These are phyloP conservation scores for Drosophila ironensis DNA, from an alignment of 1,140 invertebrate genomes.

Conservation along the genomic window DNA sequence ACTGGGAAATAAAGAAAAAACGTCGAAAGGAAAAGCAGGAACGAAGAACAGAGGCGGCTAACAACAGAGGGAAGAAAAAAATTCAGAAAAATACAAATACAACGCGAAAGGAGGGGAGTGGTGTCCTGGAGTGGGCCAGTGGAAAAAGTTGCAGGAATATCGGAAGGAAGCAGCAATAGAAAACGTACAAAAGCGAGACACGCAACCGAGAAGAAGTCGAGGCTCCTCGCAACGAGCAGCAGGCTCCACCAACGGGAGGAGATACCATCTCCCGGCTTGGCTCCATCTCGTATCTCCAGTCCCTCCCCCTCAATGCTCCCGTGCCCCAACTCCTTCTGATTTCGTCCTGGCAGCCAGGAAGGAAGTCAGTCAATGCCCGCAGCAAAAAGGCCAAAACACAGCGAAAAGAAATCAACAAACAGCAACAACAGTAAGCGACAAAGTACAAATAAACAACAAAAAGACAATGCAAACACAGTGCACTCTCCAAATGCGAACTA, in stretches of 20 bases:
- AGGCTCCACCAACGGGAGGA: slow-evolving; percentile 31
- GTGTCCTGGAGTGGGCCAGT: background rate
- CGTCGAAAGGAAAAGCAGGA: slow-evolving; percentile 38
- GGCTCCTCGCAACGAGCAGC: slow-evolving; percentile 2
- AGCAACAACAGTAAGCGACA: slow-evolving; percentile 63
- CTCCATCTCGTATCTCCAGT: slow-evolving; percentile 4
- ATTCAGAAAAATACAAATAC: slow-evolving; percentile 45
- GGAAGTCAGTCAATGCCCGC: slow-evolving; percentile 77
- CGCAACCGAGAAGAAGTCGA: slow-evolving; percentile 36
- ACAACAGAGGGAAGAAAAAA: slow-evolving; percentile 18
- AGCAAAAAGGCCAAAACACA: slow-evolving; percentile 49
- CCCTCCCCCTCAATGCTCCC: background rate
- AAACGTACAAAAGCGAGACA: slow-evolving; percentile 68
- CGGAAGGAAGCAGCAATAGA: slow-evolving; percentile 72
- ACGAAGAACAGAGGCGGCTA: slow-evolving; percentile 21
- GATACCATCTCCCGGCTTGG: slow-evolving; percentile 20
- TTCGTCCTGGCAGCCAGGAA: slow-evolving; percentile 43
- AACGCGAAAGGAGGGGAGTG: slow-evolving; percentile 11
- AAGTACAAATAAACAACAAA: slow-evolving; percentile 71
- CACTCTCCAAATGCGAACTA: background rate
- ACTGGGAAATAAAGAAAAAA: slow-evolving; percentile 73
- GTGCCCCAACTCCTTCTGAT: background rate
- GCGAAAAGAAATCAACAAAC: slow-evolving; percentile 34
- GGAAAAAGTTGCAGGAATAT: slow-evolving; percentile 44
- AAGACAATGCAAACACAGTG: slow-evolving; percentile 35